These are phyloP conservation scores for Drosophila mimetica DNA, from an alignment of 2,888 invertebrate species.

Conservation along the genomic window DNA sequence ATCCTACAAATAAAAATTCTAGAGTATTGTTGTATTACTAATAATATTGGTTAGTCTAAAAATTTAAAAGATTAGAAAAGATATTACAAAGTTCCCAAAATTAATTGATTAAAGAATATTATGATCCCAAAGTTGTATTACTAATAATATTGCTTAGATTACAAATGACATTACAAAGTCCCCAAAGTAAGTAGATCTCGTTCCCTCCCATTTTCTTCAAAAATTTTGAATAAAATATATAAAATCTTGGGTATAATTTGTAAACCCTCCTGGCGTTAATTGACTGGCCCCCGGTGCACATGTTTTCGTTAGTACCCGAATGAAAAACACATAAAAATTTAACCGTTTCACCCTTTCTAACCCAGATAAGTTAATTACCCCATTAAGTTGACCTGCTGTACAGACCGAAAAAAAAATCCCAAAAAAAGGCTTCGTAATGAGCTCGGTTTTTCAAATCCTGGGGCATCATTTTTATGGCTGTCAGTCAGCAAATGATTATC, in stretches of 20 bases:
- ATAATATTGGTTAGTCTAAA: too few species aligned
- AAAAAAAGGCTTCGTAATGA: slow-evolving; percentile 17
- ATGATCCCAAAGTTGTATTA: too few species aligned
- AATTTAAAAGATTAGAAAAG: too few species aligned
- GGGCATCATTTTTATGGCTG: slow-evolving; percentile 34
- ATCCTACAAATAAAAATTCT: neutral
- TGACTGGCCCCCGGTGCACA: slow-evolving; percentile 9
- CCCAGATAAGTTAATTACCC: slow-evolving; percentile 45
- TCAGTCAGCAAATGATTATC: slow-evolving; percentile 58
- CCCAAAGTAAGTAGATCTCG: too few species aligned
- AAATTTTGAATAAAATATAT: neutral
- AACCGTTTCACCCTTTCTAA: slow-evolving; percentile 24
- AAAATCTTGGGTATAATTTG: neutral
- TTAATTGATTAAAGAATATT: too few species aligned
- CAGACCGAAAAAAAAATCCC: neutral
- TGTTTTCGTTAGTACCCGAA: slow-evolving; percentile 6
- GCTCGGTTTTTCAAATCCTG: slow-evolving; percentile 12
- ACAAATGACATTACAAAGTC: too few species aligned
- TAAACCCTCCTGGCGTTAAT: neutral
- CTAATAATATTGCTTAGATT: too few species aligned
- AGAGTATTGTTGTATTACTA: too few species aligned
- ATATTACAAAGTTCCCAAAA: too few species aligned
- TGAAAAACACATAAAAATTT: slow-evolving; percentile 20
- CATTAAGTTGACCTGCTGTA: slow-evolving; percentile 46
- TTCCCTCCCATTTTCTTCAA: too few species aligned